A percentile compares a stretch with the other conserved stretches of the same genome.
Conservation (phyloP, 2,888 invertebrate species). For the Halictus quadricinctus region DNA sequence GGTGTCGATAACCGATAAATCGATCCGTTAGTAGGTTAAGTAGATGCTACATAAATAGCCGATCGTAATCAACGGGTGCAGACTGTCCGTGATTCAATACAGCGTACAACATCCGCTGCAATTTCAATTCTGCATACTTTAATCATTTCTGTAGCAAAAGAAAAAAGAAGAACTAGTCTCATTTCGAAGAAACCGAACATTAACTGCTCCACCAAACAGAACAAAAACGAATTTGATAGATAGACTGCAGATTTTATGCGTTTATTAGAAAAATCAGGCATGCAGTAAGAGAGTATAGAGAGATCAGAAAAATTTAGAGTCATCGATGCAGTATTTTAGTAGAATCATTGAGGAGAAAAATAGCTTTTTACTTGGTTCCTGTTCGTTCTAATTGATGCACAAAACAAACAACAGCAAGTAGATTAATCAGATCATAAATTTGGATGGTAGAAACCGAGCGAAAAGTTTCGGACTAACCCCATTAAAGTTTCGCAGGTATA, state of each 20-base stretch:
- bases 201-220: not conserved
- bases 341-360: not conserved
- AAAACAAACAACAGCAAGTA: not conserved
- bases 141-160: not conserved
- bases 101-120: not conserved
- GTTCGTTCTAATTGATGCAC: too few relatives aligned
- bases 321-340: too few relatives aligned
- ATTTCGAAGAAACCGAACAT: not conserved
- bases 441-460: not conserved
- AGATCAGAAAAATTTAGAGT: too few relatives aligned
- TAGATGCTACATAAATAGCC: not conserved
- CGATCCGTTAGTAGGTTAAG: not conserved
- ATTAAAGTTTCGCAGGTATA: not conserved
- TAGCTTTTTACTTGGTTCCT: too few relatives aligned
- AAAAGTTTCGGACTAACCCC: not conserved
- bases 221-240: not conserved
- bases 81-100: not conserved
- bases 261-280: not conserved
- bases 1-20: not conserved
- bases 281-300: too few relatives aligned
- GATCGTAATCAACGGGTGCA: not conserved
- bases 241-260: not conserved
- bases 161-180: not conserved
- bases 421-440: not conserved
- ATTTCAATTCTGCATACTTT: not conserved